Base-by-base conservation (phyloP, 2,888 invertebrate genomes). In the Drosophila borealis region DNA sequence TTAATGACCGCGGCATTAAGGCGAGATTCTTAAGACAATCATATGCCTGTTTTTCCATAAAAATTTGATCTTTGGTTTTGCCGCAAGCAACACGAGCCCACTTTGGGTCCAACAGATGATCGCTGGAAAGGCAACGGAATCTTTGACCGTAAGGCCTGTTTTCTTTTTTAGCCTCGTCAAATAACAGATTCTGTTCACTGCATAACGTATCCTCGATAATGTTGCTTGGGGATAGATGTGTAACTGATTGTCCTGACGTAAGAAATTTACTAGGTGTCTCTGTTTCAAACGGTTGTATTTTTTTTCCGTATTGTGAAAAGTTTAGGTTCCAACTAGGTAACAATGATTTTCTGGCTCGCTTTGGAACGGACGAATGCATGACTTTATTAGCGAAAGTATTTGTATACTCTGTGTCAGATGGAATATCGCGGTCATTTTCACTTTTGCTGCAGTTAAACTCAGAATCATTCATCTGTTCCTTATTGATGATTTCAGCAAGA, bases 11-110 rank as follows among this genome's bases (percentile, higher is more conserved):
- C 10, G 96, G 96, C 91, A 96, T 95, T 44, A 96, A 92, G 0
- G 95, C 94, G 10, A 95, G 94, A 86, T 95, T 95, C 89, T 94
- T 95, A 67, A 97, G 93, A 91, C 95, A 96, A 88, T 95, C 95
- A 86, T 96, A 96, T 0, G 98, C 98, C 82, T 96, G 94, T 84
- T 95, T 95, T 0, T 97, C 98, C 93, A 98, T 94, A 79, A 97
- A 97, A 39, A 96, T 91, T 91, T 98, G 98, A 91, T 98, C 97
- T 90, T 95, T 95, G 13, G 98, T 98, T 90, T 95, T 95, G n/a
- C 98, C 98, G 90, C 96, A 98, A 0, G 96, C 97, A 34, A 97
- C 96, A 78, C 94, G 95, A 89, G 96, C 95, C 97, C 97, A 98
- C 89, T 95, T 95, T 57, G 94, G 94, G 92, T 97, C 96, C 42